These are phyloP conservation scores for Megaceryle maxima DNA, from an alignment of 2,113 vertebrate genomes.

Conservation along the genomic window DNA sequence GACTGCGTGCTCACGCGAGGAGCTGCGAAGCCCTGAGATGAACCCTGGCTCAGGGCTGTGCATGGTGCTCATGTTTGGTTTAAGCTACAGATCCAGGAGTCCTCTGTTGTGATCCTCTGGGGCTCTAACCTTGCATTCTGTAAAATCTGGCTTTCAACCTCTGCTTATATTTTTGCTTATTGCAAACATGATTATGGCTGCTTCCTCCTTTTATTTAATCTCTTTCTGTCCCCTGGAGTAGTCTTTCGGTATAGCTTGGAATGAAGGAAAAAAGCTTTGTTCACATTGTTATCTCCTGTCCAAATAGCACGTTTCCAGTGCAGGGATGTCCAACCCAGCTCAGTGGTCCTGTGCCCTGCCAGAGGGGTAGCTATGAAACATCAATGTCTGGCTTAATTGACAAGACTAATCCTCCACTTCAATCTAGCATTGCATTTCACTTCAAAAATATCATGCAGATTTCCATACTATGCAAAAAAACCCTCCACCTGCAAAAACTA, in stretches of 20 bases:
- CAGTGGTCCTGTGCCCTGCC: neutral
- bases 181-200: neutral
- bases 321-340: neutral
- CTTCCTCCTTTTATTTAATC: neutral
- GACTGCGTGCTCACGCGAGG: fast-evolving
- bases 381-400: neutral
- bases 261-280: neutral
- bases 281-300: neutral
- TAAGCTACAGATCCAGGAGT: neutral
- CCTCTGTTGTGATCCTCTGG: neutral
- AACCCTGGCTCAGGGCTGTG: neutral
- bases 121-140: neutral
- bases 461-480: neutral
- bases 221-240: neutral
- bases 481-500: neutral
- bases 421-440: neutral
- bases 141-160: neutral
- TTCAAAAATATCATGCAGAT: neutral
- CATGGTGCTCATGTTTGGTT: neutral
- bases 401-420: neutral
- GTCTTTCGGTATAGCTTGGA: neutral
- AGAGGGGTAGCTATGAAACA: neutral
- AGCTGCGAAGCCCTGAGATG: neutral
- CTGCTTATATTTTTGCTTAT: neutral
- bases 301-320: neutral